Evolutionary conservation across 2,797 vertebrate species (phyloP).

Genomic region (Cryptoblepharus egeriae): DNA sequence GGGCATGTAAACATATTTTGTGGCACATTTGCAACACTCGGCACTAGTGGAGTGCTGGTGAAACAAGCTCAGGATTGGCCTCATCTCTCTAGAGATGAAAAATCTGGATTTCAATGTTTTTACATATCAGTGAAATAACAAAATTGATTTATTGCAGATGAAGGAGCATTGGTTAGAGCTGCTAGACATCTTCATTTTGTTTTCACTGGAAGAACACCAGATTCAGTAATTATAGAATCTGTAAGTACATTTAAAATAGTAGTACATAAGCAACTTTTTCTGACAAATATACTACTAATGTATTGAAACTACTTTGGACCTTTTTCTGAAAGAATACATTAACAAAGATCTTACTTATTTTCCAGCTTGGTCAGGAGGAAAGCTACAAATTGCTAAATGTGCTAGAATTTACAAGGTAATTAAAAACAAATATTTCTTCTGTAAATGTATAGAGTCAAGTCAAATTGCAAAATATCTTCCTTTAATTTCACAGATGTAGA

Average conservation of each 20-base stretch:
- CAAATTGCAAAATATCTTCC: too few relatives aligned
- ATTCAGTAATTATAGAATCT: constrained; percentile 92
- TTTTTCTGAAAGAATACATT: neutral
- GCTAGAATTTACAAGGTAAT: constrained; percentile 94
- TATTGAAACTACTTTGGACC: neutral
- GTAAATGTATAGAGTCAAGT: too few relatives aligned
- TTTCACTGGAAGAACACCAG: constrained; percentile 94
- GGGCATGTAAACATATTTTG: too few relatives aligned
- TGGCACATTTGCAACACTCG: too few relatives aligned
- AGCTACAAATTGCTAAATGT: constrained; percentile 94
- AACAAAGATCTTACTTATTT: constrained; percentile 27
- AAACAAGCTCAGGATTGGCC: too few relatives aligned
- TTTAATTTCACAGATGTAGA: too few relatives aligned
- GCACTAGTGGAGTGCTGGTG: too few relatives aligned
- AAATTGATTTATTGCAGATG: constrained; percentile 81
- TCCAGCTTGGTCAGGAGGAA: constrained; percentile 90
- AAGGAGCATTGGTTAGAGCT: constrained; percentile 94
- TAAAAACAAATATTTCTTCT: neutral
- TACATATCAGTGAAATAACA: constrained; percentile 9
- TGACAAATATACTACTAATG: neutral
- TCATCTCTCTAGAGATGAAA: neutral
- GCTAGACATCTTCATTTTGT: constrained; percentile 90
- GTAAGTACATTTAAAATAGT: constrained; percentile 76
- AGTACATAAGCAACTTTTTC: neutral
- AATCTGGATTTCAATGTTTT: neutral